Conservation (phyloP, 2,888 invertebrate species). For the Sicus ferrugineus region DNA sequence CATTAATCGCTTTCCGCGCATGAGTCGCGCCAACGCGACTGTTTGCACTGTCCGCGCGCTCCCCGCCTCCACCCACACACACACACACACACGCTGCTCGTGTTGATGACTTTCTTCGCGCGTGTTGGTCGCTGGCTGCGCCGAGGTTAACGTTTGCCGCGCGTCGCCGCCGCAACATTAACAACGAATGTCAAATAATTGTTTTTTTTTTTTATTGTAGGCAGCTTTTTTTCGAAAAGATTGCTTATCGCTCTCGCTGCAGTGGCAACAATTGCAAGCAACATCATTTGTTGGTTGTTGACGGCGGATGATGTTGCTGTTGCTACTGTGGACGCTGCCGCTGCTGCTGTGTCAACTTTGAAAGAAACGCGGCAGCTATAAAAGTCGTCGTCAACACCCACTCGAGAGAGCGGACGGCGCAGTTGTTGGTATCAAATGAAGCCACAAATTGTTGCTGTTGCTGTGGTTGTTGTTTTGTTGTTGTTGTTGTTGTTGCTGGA, state of each 20-base stretch:
- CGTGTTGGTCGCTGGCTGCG: too few species aligned
- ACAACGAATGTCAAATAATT: not conserved
- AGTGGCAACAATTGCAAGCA: not conserved
- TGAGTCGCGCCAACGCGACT: too few species aligned
- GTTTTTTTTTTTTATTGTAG: not conserved
- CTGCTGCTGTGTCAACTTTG: constrained; percentile 4
- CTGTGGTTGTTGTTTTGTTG: not conserved
- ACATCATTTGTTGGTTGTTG: not conserved
- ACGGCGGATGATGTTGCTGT: constrained; percentile 2
- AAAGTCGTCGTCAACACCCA: constrained; percentile 37
- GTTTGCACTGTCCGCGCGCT: too few species aligned
- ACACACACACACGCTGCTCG: too few species aligned
- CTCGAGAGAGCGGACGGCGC: constrained; percentile 8
- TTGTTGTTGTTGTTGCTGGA: not conserved
- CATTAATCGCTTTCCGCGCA: too few species aligned
- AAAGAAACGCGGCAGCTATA: constrained; percentile 34
- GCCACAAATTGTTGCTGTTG: constrained; percentile 26
- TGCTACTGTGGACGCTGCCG: not conserved
- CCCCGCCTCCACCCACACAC: too few species aligned
- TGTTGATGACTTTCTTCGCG: constrained; percentile 25
- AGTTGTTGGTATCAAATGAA: constrained; percentile 25
- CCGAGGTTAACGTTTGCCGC: too few species aligned
- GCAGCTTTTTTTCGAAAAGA: too few species aligned
- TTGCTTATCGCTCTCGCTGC: not conserved
- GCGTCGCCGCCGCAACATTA: not conserved